Percentiles rank a stretch among this genome's conserved stretches.
phyloP scores from a whole-genome alignment of 1,140 invertebrate genomes.

The Magallana ariakensis region DNA sequence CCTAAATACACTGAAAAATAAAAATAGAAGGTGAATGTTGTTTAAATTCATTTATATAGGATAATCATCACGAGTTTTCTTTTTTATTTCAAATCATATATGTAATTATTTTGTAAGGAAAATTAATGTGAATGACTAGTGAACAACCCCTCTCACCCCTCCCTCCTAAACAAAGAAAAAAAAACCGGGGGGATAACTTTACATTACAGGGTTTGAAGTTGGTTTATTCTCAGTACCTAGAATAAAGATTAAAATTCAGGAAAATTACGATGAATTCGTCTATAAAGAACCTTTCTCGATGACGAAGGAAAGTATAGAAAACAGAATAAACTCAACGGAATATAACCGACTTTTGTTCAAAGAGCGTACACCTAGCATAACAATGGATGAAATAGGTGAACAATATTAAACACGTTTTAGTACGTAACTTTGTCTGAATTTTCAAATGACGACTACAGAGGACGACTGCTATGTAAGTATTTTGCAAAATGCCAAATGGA shows the following conservation, averaged over 20 bases:
- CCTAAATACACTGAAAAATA: not conserved
- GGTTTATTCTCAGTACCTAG: not conserved
- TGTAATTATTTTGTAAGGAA: not conserved
- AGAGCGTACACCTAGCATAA: not conserved
- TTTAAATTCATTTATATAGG: not conserved
- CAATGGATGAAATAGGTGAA: not conserved
- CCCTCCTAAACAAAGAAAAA: too few relatives aligned
- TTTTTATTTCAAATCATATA: too few relatives aligned
- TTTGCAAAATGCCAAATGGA: not conserved
- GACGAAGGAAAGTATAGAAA: not conserved
- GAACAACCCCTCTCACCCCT: not conserved
- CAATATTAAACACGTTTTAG: not conserved
- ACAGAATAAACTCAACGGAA: not conserved
- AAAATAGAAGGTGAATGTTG: not conserved
- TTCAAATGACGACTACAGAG: too few relatives aligned
- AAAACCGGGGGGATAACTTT: not conserved
- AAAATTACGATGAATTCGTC: not conserved
- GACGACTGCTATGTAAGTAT: not conserved
- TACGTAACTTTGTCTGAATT: not conserved
- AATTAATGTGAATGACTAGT: not conserved
- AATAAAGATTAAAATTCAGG: not conserved
- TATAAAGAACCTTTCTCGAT: not conserved
- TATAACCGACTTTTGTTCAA: not conserved
- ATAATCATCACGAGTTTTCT: not conserved
- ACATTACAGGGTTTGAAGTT: not conserved